Evolutionary conservation across 2,797 vertebrate species (phyloP).

Genomic region (Salmo trutta): DNA sequence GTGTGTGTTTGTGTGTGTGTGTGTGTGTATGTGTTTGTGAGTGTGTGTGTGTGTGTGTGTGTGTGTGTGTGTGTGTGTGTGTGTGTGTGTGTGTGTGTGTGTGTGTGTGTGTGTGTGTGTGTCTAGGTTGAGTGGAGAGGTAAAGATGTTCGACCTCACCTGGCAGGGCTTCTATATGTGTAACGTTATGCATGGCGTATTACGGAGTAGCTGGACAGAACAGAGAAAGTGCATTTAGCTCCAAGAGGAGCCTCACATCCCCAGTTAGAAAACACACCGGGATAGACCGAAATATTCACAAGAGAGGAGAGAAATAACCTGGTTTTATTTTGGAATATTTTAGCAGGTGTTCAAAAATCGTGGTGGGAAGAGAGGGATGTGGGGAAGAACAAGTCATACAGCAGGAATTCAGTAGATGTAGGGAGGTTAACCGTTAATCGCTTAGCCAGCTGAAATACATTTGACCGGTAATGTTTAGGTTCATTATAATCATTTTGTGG

Average conservation of each 20-base stretch:
- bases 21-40: too few relatives aligned
- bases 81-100: too few relatives aligned
- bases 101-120: too few relatives aligned
- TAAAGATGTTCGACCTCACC: not conserved
- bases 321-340: constrained; percentile 24
- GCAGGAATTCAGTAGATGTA: not conserved
- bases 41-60: too few relatives aligned
- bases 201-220: constrained; percentile 28
- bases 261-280: not conserved
- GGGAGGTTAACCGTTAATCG: too few relatives aligned
- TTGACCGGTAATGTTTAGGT: too few relatives aligned
- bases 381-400: not conserved
- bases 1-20: too few relatives aligned
- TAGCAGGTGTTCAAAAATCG: constrained; percentile 19
- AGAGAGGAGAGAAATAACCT: not conserved
- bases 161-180: not conserved
- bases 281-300: constrained; percentile 25
- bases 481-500: too few relatives aligned
- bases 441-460: too few relatives aligned
- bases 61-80: too few relatives aligned
- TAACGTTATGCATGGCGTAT: constrained; percentile 8
- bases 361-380: not conserved
- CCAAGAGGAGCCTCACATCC: constrained; percentile 10
- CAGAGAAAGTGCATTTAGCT: constrained; percentile 44
- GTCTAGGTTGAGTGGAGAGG: not conserved